Evolutionary conservation across 2,113 vertebrate genomes (phyloP), one percentile per base, ranked within the genome.

Genomic region (Mionectes macconnelli): DNA sequence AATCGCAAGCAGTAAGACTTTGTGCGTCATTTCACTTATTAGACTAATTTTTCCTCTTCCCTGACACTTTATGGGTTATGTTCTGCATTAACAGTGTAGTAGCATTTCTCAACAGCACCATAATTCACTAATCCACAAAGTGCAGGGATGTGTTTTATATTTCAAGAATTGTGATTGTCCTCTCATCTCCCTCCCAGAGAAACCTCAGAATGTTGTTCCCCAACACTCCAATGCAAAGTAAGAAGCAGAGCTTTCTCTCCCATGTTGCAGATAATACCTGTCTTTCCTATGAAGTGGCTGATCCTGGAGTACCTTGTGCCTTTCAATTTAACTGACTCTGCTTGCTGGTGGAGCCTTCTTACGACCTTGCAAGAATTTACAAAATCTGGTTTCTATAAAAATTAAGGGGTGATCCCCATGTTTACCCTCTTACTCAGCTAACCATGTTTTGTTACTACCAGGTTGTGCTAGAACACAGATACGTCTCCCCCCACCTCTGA

Each of bases 341-440:
- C 5, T 5, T 73, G 67, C 55, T 22, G 6, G 57, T 74, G 81
- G 74, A 5, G 89, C 85, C 88, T 97, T 88, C 44, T 6, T 86
- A 72, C 23, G 86, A 93, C 88, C 88, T 92, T 87, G 60, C 66
- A 93, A 96, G 92, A 90, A 86, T 93, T 90, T 45, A 72, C 22
- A 62, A 84, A 95, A 90, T 82, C 76, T 93, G 93, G 25, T 90
- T 96, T 76, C 53, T 39, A 92, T 96, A 92, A 93, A 87, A 94
- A 93, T 62, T 40, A 93, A 76, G 80, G 53, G 86, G 69, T 14
- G 8, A 93, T 81, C 85, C 72, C 85, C 69, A 25, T 20, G 68
- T 90, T 93, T 60, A 86, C 75, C 52, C 60, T 88, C 60, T 88
- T 85, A 79, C 78, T 90, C 90, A 93, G 68, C 87, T 76, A 79